These are phyloP conservation scores for Actinostola sp. DNA, from an alignment of 92 coral and sea anemone species.

Conservation along the genomic window DNA sequence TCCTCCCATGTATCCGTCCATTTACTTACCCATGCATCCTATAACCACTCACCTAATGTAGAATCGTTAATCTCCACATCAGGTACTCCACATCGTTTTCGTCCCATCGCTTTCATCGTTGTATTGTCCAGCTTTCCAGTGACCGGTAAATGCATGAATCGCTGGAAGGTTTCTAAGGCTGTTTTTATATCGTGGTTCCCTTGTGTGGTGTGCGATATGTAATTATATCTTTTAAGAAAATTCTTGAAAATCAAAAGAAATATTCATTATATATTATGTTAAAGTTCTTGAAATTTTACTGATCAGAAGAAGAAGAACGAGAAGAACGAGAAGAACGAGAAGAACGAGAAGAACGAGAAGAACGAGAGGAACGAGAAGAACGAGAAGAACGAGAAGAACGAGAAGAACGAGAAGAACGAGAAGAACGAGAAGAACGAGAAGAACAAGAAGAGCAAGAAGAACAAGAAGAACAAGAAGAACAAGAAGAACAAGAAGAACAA, in stretches of 20 bases:
- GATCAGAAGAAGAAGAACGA: too few species aligned
- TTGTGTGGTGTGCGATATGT: conserved; percentile 16
- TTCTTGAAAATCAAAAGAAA: conserved; percentile 7
- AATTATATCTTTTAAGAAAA: conserved; percentile 33
- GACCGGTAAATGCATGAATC: conserved; percentile 47
- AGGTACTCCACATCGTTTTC: conserved; percentile 62
- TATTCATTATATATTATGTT: background rate
- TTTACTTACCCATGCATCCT: too few species aligned
- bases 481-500: too few species aligned
- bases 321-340: too few species aligned
- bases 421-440: too few species aligned
- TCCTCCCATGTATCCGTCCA: too few species aligned
- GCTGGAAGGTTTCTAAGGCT: conserved; percentile 53
- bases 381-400: too few species aligned
- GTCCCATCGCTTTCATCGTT: conserved; percentile 42
- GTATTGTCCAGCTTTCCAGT: conserved; percentile 58
- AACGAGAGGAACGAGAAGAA: too few species aligned
- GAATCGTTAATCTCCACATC: conserved; percentile 40
- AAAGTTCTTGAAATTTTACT: background rate
- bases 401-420: too few species aligned
- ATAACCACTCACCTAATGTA: conserved; percentile 22
- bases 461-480: too few species aligned
- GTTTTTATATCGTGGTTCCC: conserved; percentile 44
- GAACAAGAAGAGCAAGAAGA: too few species aligned
- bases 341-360: too few species aligned